Evolutionary conservation across 2,113 vertebrate genomes (phyloP).

Genomic region (Acanthochromis polyacanthus): DNA sequence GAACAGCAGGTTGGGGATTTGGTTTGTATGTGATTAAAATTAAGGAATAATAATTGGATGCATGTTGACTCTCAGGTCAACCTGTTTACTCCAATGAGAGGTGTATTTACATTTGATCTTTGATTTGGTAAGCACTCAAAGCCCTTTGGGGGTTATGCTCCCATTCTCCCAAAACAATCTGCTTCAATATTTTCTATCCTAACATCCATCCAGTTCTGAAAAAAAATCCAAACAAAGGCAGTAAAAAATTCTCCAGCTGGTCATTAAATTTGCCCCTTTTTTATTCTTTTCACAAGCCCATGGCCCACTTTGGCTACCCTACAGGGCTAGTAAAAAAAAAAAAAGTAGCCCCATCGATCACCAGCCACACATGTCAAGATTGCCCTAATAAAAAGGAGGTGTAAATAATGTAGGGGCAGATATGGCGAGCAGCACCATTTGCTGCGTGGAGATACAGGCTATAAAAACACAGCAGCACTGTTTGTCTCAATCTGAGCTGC

Average conservation of each 20-base stretch:
- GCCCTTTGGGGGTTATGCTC: slow-evolving; percentile 6
- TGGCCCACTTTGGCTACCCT: slow-evolving; percentile 72
- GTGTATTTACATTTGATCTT: slow-evolving; percentile 53
- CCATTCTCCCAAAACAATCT: slow-evolving; percentile 28
- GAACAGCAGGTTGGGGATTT: slow-evolving; percentile 37
- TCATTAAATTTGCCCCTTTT: slow-evolving; percentile 31
- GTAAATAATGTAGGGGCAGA: slow-evolving; percentile 78
- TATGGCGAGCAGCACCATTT: slow-evolving; percentile 67
- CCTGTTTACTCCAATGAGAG: slow-evolving; percentile 56
- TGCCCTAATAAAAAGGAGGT: slow-evolving; percentile 79
- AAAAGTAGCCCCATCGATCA: slow-evolving; percentile 73
- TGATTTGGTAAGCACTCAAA: slow-evolving; percentile 33
- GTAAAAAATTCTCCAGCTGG: slow-evolving; percentile 28
- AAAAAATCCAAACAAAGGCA: slow-evolving; percentile 51
- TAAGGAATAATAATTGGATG: slow-evolving; percentile 59
- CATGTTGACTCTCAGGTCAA: slow-evolving; percentile 60
- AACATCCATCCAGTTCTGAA: neutral
- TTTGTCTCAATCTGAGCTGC: slow-evolving; percentile 74
- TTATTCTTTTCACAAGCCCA: neutral
- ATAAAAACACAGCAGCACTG: slow-evolving; percentile 75
- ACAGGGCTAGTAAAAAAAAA: slow-evolving; percentile 48
- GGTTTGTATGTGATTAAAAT: slow-evolving; percentile 69
- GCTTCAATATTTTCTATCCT: neutral
- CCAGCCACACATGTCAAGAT: slow-evolving; percentile 70
- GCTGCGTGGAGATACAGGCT: slow-evolving; percentile 71